Percentiles rank a stretch among this genome's conserved stretches.
Conservation (phyloP, 2,888 invertebrate genomes). For the Chymomyza procnemis region DNA sequence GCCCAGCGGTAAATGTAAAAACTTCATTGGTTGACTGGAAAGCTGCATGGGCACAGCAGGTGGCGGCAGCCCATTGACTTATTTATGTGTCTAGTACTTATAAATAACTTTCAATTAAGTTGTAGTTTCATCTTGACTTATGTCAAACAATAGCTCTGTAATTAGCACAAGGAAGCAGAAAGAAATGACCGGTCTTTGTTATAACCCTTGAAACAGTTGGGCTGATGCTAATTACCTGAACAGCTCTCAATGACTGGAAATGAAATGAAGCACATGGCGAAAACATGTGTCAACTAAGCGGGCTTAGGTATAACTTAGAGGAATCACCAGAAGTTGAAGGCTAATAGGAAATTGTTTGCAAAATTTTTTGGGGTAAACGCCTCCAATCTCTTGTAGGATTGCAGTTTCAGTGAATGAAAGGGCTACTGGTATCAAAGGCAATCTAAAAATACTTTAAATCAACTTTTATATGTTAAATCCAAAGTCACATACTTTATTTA, state of each 20-base stretch:
- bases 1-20: background rate
- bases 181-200: background rate
- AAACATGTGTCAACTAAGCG: background rate
- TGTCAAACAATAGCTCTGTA: background rate
- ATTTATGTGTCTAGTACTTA: conserved; percentile 27
- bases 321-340: background rate
- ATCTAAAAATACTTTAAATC: too few species aligned
- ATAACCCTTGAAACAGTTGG: background rate
- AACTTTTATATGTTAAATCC: too few species aligned
- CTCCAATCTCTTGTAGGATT: too few species aligned
- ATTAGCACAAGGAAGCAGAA: background rate
- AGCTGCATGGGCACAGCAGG: background rate
- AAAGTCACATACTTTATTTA: too few species aligned
- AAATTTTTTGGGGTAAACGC: too few species aligned
- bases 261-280: background rate
- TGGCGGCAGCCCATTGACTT: background rate
- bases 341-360: too few species aligned
- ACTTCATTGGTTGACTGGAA: background rate
- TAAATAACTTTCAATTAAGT: conserved; percentile 67
- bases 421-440: too few species aligned
- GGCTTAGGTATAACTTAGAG: background rate
- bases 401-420: too few species aligned
- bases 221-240: background rate
- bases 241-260: background rate
- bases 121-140: conserved; percentile 31